phyloP scores from a whole-genome alignment of 2,888 invertebrate genomes.

The Cistogaster globosa region DNA sequence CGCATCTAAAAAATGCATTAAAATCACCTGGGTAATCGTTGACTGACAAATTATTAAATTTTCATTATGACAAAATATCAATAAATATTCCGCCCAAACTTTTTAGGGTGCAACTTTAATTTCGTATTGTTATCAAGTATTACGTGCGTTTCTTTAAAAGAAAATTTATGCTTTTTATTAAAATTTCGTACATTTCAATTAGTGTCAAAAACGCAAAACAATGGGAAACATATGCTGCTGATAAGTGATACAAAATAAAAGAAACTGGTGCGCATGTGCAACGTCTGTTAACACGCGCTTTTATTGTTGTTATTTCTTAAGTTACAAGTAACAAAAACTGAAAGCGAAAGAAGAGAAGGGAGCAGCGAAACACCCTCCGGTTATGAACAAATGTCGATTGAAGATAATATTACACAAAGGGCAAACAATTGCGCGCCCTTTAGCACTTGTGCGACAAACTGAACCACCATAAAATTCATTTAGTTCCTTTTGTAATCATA shows the following conservation, averaged over 20 bases:
- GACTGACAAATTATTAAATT: slow-evolving; percentile 57
- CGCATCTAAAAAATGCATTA: slow-evolving; percentile 1
- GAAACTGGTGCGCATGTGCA: slow-evolving; percentile 62
- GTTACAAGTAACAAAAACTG: slow-evolving; percentile 26
- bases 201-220: slow-evolving; percentile 59
- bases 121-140: slow-evolving; percentile 35
- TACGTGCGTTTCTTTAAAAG: slow-evolving; percentile 33
- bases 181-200: slow-evolving; percentile 70
- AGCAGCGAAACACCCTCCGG: slow-evolving; percentile 57
- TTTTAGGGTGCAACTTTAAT: slow-evolving; percentile 37
- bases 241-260: slow-evolving; percentile 31
- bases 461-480: slow-evolving; percentile 34
- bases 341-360: not conserved
- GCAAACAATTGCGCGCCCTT: slow-evolving; percentile 71
- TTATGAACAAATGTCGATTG: slow-evolving; percentile 67
- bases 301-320: slow-evolving; percentile 48
- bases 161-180: slow-evolving; percentile 64
- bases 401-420: slow-evolving; percentile 68
- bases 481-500: not conserved
- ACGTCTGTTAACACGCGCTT: slow-evolving; percentile 53
- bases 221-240: slow-evolving; percentile 55
- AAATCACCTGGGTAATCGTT: slow-evolving; percentile 28
- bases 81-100: slow-evolving; percentile 51
- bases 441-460: slow-evolving; percentile 58
- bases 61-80: slow-evolving; percentile 55